Evolutionary conservation across 2,797 vertebrate species (phyloP), one percentile per base, ranked within the genome.

Genomic region (Sciurus vulgaris): DNA sequence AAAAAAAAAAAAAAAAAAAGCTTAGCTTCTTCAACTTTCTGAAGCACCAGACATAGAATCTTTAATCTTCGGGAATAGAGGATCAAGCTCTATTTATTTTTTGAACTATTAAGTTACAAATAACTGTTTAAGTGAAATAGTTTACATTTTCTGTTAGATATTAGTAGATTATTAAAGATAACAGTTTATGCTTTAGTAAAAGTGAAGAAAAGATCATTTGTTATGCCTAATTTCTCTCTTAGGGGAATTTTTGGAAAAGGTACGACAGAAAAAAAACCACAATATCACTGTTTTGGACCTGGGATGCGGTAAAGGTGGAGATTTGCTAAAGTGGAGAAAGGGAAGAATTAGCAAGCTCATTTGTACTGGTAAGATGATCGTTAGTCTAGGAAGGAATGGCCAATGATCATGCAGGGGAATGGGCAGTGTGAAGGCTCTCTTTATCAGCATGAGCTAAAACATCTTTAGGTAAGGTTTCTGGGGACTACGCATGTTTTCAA

Each of bases 241-340:
- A 99, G 99, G 99, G 86, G 99, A 99, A 97, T 99, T 99, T 90
- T 98, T 99, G 97, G 99, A 99, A 33, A 98, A 98, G 72, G 98
- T 99, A 56, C 98, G 98, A 56, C 97, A 96, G 95, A 99, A 97
- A 78, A 97, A 97, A 93, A 97, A 56, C 95, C 98, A 14, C 14
- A 98, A 98, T 72, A 98, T 99, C 93, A 98, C 98, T 38, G 99
- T 99, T 89, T 95, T 99, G 98, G 99, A 99, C 96, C 98, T 99
- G 12, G 99, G 99, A 94, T 99, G 99, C 98, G 99, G 99, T 38
- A 99, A 99, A 99, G 99, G 99, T 97, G 99, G 99, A 97, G 99
- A 99, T 97, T 98, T 99, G 51, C 98, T 99, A 73, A 99, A 99
- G 92, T 99, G 99, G 99, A 99, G 98, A 96, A 99, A 99, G 97